Percentiles rank a stretch among this genome's conserved stretches.
Evolutionary conservation across 2,888 invertebrate genomes (phyloP).

Genomic region (Pristionchus entomophagus): DNA sequence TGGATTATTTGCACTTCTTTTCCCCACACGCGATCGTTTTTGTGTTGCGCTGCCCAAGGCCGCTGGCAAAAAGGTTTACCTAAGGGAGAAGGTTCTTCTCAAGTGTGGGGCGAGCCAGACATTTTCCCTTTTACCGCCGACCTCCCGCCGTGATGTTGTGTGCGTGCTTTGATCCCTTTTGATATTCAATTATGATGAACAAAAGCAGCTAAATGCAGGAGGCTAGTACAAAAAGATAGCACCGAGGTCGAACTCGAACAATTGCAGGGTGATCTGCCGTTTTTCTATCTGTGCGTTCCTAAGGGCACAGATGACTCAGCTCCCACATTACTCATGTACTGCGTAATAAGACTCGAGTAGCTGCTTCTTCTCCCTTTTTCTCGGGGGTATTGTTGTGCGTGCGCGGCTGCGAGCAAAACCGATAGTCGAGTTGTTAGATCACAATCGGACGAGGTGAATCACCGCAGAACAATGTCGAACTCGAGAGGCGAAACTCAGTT

Average conservation of each 20-base stretch:
- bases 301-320: background rate
- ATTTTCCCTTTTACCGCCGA: background rate
- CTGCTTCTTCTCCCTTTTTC: background rate
- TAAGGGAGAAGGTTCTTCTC: background rate
- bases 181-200: background rate
- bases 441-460: background rate
- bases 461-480: background rate
- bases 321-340: background rate
- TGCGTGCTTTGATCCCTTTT: background rate
- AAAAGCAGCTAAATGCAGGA: background rate
- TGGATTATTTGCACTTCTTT: too few relatives aligned
- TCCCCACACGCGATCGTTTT: too few relatives aligned
- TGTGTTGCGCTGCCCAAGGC: too few relatives aligned
- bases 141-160: background rate
- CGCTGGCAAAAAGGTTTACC: background rate
- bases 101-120: background rate
- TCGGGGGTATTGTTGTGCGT: background rate
- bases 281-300: background rate
- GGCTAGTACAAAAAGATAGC: background rate
- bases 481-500: background rate
- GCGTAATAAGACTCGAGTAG: too few relatives aligned
- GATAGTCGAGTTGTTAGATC: background rate
- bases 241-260: background rate
- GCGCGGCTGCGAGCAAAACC: background rate
- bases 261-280: background rate